phyloP scores from a whole-genome alignment of 64 coral and sea anemone species.

The Montipora capricornis region DNA sequence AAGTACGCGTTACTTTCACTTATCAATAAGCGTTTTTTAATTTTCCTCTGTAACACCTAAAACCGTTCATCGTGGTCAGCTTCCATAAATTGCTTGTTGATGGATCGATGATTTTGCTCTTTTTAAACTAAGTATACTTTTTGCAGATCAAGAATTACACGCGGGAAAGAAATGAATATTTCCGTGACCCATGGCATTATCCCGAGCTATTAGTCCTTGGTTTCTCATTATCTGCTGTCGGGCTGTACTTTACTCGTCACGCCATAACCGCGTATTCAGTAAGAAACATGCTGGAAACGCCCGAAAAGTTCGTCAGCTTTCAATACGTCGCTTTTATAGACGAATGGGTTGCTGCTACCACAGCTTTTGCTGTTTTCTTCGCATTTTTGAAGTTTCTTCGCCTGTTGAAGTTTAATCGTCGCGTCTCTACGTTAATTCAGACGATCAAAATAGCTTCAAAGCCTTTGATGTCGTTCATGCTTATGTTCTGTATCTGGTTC shows the following conservation, averaged over 20 bases:
- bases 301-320: conserved; percentile 78
- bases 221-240: conserved; percentile 76
- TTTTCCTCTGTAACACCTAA: too few relatives aligned
- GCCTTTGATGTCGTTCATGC: conserved; percentile 73
- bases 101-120: too few relatives aligned
- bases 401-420: conserved; percentile 84
- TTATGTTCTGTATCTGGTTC: conserved; percentile 81
- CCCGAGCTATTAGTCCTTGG: conserved; percentile 78
- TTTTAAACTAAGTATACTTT: not conserved
- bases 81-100: too few relatives aligned
- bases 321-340: conserved; percentile 91
- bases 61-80: too few relatives aligned
- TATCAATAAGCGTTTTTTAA: too few relatives aligned
- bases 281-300: conserved; percentile 66
- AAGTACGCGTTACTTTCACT: too few relatives aligned
- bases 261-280: conserved; percentile 69
- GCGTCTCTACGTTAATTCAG: conserved; percentile 57
- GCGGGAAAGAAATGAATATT: conserved; percentile 72
- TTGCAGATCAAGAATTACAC: conserved; percentile 75
- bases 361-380: conserved; percentile 88
- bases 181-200: conserved; percentile 91
- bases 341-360: conserved; percentile 83
- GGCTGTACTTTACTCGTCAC: conserved; percentile 85
- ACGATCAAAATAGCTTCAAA: conserved; percentile 74
- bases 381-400: conserved; percentile 90